A percentile compares a stretch with the other conserved stretches of the same genome.
Conservation (phyloP, 2,797 vertebrate species). For the Atherinosoma microstoma region DNA sequence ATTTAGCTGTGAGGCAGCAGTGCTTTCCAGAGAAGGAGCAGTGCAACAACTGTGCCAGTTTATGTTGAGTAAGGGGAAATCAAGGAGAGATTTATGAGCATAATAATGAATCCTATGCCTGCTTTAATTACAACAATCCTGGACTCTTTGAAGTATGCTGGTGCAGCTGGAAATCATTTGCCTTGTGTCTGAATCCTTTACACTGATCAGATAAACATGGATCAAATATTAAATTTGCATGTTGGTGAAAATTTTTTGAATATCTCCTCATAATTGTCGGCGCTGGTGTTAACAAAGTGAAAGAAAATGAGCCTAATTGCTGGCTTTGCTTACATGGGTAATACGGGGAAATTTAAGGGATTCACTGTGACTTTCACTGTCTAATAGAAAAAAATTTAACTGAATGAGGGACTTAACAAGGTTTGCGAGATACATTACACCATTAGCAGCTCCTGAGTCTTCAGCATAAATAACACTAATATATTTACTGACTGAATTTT, state of each 20-base stretch:
- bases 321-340: constrained; percentile 35
- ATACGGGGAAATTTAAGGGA: constrained; percentile 23
- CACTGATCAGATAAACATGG: constrained; percentile 67
- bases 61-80: constrained; percentile 74
- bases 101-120: constrained; percentile 77
- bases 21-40: constrained; percentile 33
- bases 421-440: constrained; percentile 34
- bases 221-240: constrained; percentile 71
- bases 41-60: constrained; percentile 67
- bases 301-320: constrained; percentile 60
- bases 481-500: constrained; percentile 52
- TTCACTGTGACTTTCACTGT: constrained; percentile 43
- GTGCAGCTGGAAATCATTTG: constrained; percentile 73
- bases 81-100: constrained; percentile 77
- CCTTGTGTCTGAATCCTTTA: constrained; percentile 70
- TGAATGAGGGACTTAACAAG: constrained; percentile 26
- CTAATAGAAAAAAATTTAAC: constrained; percentile 31
- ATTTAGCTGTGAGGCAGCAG: constrained; percentile 53
- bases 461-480: constrained; percentile 32
- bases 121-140: constrained; percentile 79
- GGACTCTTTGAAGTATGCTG: constrained; percentile 72
- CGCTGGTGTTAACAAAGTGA: constrained; percentile 63
- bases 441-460: constrained; percentile 37
- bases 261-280: constrained; percentile 53
- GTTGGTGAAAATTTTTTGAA: constrained; percentile 36